Evolutionary conservation across 2,113 vertebrate species (phyloP).

Genomic region (Rafetus swinhoei): DNA sequence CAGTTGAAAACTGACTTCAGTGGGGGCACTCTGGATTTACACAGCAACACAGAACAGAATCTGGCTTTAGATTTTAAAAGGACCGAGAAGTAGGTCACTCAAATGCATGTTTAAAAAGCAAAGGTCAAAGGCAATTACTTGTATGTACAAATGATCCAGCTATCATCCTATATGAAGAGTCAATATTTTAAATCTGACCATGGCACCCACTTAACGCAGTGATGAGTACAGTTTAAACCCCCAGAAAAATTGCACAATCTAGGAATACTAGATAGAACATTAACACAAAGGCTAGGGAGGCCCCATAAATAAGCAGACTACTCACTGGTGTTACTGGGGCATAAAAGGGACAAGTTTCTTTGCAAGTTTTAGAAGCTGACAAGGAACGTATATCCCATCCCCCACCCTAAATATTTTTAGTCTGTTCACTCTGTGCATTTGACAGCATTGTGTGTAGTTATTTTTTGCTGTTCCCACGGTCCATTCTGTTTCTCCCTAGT

Average conservation of each 20-base stretch:
- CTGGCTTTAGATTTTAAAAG: not conserved
- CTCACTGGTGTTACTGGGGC: not conserved
- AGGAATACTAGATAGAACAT: not conserved
- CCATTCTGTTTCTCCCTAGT: fast-evolving
- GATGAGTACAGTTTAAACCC: not conserved
- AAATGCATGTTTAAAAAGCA: not conserved
- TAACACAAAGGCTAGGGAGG: not conserved
- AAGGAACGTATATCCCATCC: not conserved
- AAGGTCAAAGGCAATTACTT: not conserved
- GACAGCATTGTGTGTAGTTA: not conserved
- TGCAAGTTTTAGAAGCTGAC: not conserved
- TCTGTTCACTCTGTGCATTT: not conserved
- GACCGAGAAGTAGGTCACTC: not conserved
- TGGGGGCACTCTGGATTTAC: not conserved
- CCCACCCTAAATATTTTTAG: not conserved
- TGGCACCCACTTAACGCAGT: not conserved
- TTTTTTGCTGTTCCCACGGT: fast-evolving
- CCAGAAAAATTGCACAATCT: not conserved
- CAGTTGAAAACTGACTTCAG: not conserved
- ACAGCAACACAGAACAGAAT: not conserved
- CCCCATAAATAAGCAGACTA: not conserved
- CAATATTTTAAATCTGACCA: not conserved
- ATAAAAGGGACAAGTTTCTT: not conserved
- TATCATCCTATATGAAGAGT: not conserved
- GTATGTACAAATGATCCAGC: not conserved